These are phyloP conservation scores for Pegea sp. DNA, from an alignment of 23 tunicate genomes.

Conservation along the genomic window DNA sequence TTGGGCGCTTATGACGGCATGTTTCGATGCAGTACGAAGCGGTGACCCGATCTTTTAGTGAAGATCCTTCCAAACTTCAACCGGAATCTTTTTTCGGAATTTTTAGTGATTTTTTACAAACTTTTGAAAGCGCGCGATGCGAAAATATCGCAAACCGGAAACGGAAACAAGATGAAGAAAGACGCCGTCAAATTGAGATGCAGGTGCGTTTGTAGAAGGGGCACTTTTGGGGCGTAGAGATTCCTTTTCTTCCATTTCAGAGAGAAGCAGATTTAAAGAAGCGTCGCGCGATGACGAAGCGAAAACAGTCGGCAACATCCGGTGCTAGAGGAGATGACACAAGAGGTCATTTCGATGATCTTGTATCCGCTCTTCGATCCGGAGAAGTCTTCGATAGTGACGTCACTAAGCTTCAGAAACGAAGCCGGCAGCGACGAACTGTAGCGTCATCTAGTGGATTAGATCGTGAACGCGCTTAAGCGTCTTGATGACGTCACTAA, in stretches of 20 bases:
- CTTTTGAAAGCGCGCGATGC: conserved; percentile 46
- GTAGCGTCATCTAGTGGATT: conserved; percentile 6
- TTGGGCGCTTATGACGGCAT: background rate
- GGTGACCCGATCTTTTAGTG: conserved; percentile 41
- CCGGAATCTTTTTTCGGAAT: conserved; percentile 73
- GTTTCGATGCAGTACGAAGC: conserved; percentile 21
- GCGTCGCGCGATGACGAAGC: conserved; percentile 4
- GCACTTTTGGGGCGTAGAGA: background rate
- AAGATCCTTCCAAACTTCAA: conserved; percentile 59
- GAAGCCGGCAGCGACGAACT: conserved; percentile 58
- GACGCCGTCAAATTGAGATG: conserved; percentile 24
- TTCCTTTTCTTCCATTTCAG: conserved; percentile 10
- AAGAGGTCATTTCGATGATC: conserved; percentile 85
- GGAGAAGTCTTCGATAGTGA: conserved; percentile 92
- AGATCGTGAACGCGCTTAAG: conserved; percentile 29
- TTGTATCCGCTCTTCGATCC: conserved; percentile 76
- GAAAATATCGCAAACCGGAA: conserved; percentile 46
- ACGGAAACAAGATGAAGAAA: conserved; percentile 69
- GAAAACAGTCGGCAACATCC: conserved; percentile 2
- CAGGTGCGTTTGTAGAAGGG: conserved; percentile 18
- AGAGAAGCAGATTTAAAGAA: conserved; percentile 29
- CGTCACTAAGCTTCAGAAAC: conserved; percentile 59
- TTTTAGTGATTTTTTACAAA: conserved; percentile 53
- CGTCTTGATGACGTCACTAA: no score
- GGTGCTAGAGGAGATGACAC: conserved; percentile 11